phyloP scores from a whole-genome alignment of 2,113 vertebrate species.

The Riparia riparia region DNA sequence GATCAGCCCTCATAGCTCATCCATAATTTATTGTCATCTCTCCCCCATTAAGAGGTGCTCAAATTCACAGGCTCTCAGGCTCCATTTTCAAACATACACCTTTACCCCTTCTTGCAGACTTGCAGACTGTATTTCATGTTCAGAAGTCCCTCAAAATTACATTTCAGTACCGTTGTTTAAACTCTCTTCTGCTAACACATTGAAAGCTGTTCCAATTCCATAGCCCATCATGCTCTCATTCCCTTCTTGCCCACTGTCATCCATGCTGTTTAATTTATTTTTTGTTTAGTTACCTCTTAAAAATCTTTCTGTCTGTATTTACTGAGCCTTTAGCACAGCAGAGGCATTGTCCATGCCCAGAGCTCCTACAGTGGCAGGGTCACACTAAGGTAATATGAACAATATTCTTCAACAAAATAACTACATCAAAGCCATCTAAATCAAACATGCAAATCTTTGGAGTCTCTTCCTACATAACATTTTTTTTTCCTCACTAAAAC shows the following conservation, averaged over 20 bases:
- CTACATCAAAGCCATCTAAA: neutral
- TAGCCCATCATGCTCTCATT: neutral
- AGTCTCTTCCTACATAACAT: neutral
- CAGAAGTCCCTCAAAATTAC: neutral
- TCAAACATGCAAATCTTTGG: neutral
- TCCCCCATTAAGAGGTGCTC: neutral
- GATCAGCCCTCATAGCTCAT: neutral
- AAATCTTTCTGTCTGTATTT: neutral
- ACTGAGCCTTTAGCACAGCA: neutral
- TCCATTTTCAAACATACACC: neutral
- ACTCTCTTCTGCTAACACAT: neutral
- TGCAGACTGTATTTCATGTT: neutral
- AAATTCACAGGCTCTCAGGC: neutral
- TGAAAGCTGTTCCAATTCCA: neutral
- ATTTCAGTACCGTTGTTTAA: neutral
- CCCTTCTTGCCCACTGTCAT: neutral
- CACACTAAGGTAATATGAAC: neutral
- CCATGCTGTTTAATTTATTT: neutral
- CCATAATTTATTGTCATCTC: neutral
- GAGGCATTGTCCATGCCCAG: neutral
- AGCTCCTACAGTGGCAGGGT: neutral
- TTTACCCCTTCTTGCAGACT: neutral
- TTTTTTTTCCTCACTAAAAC: neutral
- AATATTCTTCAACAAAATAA: neutral
- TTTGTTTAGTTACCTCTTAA: neutral